A percentile compares a stretch with the other conserved stretches of the same genome.
phyloP scores from a whole-genome alignment of 2,113 vertebrate genomes.

The Cryptotis parvus region DNA sequence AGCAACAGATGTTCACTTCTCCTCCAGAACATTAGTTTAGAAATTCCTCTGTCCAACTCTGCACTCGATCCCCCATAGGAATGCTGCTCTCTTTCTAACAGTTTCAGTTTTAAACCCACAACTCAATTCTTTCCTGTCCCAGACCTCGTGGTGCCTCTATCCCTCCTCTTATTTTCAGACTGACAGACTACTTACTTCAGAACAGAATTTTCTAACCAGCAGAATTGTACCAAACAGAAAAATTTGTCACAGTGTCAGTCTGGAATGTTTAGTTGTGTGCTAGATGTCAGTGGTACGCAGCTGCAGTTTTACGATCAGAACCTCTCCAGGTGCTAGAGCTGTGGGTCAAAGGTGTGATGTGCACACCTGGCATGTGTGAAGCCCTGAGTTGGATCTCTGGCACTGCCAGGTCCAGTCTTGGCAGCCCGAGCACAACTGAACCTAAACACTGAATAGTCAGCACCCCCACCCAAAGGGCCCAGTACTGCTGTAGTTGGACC shows the following conservation, averaged over 20 bases:
- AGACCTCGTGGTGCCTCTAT: background rate
- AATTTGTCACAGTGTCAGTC: no score
- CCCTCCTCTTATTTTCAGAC: background rate
- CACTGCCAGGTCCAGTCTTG: no score
- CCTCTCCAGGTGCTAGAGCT: no score
- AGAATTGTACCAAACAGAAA: background rate
- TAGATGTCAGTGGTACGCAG: background rate
- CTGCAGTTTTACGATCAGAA: background rate
- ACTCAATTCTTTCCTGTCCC: background rate
- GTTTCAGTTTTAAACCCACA: background rate
- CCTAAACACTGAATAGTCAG: no score
- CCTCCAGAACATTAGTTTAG: conserved; percentile 31
- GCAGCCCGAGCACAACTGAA: no score
- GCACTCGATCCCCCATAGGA: background rate
- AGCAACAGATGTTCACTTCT: conserved; percentile 31
- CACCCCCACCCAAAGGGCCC: no score
- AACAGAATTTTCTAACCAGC: background rate
- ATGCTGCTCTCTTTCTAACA: background rate
- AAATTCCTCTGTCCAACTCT: no score
- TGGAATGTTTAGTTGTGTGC: no score
- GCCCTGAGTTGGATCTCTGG: no score
- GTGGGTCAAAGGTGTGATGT: no score
- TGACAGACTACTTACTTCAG: background rate
- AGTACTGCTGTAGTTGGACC: no score
- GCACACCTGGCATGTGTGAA: no score